A percentile compares a stretch with the other conserved stretches of the same genome.
phyloP scores from a whole-genome alignment of 2,888 invertebrate species.

The Osedax fenrisi region DNA sequence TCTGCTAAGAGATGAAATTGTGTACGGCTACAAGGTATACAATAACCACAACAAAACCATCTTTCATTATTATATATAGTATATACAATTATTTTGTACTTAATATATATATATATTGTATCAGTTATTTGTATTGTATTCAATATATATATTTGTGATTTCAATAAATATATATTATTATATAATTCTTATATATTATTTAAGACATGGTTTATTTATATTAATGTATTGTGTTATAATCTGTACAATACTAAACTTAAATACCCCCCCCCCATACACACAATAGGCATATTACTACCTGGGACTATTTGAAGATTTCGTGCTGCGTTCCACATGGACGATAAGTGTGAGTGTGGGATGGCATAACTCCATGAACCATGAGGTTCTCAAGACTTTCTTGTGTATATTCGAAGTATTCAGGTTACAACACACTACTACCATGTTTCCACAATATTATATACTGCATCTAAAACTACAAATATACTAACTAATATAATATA shows the following conservation, averaged over 20 bases:
- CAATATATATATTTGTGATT: too few relatives aligned
- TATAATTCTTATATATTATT: background rate
- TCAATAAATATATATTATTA: too few relatives aligned
- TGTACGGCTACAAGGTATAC: slow-evolving; percentile 79
- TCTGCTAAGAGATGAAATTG: slow-evolving; percentile 82
- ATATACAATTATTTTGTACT: too few relatives aligned
- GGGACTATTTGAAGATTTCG: slow-evolving; percentile 84
- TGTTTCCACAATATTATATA: background rate
- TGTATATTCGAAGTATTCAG: slow-evolving; percentile 49
- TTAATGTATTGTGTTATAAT: background rate
- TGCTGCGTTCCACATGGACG: slow-evolving; percentile 85
- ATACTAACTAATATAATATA: too few relatives aligned
- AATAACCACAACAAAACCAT: too few relatives aligned
- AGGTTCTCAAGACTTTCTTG: slow-evolving; percentile 54
- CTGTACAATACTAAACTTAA: slow-evolving; percentile 1
- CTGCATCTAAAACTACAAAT: too few relatives aligned
- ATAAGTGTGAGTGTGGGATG: slow-evolving; percentile 72
- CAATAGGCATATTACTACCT: slow-evolving; percentile 70
- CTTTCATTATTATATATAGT: too few relatives aligned
- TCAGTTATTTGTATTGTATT: too few relatives aligned
- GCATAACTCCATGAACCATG: slow-evolving; percentile 62
- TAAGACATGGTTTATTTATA: background rate
- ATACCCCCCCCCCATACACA: slow-evolving; percentile 17
- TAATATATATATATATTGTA: too few relatives aligned
- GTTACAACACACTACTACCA: slow-evolving; percentile 35